Evolutionary conservation across 2,888 invertebrate genomes (phyloP).

Genomic region (Drosophila subquinaria): DNA sequence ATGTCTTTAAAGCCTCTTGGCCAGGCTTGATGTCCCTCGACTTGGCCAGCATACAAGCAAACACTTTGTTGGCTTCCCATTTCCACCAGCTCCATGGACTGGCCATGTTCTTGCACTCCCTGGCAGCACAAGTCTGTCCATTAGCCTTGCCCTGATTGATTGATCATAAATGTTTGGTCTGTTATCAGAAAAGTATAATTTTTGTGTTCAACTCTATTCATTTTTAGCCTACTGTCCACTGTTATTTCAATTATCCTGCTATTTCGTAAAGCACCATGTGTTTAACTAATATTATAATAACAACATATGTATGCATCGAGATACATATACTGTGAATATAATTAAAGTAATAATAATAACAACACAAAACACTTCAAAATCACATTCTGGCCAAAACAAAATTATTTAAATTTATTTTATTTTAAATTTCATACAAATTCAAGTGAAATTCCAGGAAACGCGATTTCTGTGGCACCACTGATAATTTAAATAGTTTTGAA

Average conservation of each 20-base stretch:
- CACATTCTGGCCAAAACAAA: too few species aligned
- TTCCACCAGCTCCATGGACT: constrained; percentile 6
- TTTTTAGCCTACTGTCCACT: not conserved
- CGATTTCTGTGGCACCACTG: too few species aligned
- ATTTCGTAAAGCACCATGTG: too few species aligned
- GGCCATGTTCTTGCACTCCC: not conserved
- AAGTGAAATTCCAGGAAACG: too few species aligned
- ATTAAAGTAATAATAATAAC: too few species aligned
- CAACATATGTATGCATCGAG: too few species aligned
- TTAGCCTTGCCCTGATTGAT: not conserved
- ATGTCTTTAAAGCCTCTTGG: constrained; percentile 12
- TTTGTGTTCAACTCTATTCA: not conserved
- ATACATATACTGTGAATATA: too few species aligned
- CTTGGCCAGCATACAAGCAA: constrained; percentile 25
- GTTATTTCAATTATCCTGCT: not conserved
- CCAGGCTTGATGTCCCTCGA: constrained; percentile 12
- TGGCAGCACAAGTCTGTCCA: not conserved
- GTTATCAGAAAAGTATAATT: not conserved
- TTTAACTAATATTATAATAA: too few species aligned
- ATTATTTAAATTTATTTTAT: too few species aligned
- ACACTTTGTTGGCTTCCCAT: constrained; percentile 40
- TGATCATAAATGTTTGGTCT: not conserved
- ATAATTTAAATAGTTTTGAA: too few species aligned
- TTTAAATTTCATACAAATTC: too few species aligned
- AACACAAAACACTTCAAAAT: too few species aligned